phyloP scores from a whole-genome alignment of 2,113 vertebrate species.

The Sialia sialis region DNA sequence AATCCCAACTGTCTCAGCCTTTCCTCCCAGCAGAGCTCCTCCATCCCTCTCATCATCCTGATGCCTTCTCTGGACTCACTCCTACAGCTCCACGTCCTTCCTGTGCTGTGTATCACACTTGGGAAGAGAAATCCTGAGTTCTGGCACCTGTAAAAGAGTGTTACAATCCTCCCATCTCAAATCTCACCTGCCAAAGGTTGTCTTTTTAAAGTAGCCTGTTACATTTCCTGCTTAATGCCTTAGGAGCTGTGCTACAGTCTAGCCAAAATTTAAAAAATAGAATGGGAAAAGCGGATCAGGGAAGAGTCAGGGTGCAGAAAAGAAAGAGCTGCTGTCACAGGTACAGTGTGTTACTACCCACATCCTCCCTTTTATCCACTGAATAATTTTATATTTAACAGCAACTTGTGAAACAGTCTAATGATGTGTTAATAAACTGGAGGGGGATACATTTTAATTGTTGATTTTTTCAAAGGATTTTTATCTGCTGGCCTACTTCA shows the following conservation, averaged over 20 bases:
- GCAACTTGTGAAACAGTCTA: neutral
- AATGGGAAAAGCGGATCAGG: neutral
- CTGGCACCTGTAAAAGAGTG: neutral
- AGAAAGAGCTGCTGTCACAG: neutral
- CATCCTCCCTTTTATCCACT: neutral
- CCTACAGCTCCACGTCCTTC: neutral
- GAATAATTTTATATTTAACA: neutral
- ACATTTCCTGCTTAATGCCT: neutral
- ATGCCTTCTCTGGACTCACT: neutral
- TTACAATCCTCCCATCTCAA: neutral
- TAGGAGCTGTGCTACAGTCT: neutral
- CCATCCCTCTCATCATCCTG: neutral
- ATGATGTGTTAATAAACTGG: neutral
- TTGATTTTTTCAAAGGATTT: neutral
- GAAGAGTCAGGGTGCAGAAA: neutral
- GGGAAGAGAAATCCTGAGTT: neutral
- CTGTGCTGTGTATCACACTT: neutral
- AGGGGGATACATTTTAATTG: neutral
- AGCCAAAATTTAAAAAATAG: neutral
- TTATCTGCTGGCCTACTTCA: neutral
- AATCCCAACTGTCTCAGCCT: neutral
- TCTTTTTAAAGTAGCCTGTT: neutral
- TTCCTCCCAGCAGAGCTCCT: neutral
- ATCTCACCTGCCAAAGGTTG: neutral
- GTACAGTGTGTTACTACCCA: neutral